Conservation (phyloP, 2,113 vertebrate species). For the Ceyx melanurus region DNA sequence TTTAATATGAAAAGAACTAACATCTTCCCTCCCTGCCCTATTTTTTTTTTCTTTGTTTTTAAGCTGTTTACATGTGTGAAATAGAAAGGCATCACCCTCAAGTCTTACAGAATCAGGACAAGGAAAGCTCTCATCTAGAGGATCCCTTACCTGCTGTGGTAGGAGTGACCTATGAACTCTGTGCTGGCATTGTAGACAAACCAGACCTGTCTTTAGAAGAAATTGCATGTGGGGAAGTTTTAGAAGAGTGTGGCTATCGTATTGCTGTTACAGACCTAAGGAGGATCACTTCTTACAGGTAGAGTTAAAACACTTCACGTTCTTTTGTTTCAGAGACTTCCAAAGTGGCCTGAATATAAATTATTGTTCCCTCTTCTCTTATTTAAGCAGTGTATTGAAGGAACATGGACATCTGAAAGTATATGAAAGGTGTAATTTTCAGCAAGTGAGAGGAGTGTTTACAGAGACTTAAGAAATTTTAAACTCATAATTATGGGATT, state of each 20-base stretch:
- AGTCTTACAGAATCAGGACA: conserved; percentile 59
- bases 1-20: background rate
- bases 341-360: background rate
- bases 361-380: background rate
- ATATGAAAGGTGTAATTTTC: background rate
- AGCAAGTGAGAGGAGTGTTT: background rate
- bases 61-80: conserved; percentile 90
- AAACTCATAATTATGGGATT: background rate
- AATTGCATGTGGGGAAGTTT: conserved; percentile 85
- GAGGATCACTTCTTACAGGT: conserved; percentile 89
- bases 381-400: background rate
- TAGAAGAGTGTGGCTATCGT: conserved; percentile 92
- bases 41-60: background rate
- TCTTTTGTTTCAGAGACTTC: background rate
- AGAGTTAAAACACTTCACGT: background rate
- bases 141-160: conserved; percentile 74
- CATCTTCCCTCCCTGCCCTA: background rate
- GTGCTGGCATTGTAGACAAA: conserved; percentile 92
- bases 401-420: background rate
- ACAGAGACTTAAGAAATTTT: background rate
- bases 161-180: conserved; percentile 90
- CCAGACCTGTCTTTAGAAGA: conserved; percentile 87
- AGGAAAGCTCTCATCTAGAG: conserved; percentile 25
- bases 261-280: conserved; percentile 77
- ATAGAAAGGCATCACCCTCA: conserved; percentile 78